These are phyloP conservation scores for Entomyzon cyanotis DNA, from an alignment of 2,113 vertebrate species.

Conservation along the genomic window DNA sequence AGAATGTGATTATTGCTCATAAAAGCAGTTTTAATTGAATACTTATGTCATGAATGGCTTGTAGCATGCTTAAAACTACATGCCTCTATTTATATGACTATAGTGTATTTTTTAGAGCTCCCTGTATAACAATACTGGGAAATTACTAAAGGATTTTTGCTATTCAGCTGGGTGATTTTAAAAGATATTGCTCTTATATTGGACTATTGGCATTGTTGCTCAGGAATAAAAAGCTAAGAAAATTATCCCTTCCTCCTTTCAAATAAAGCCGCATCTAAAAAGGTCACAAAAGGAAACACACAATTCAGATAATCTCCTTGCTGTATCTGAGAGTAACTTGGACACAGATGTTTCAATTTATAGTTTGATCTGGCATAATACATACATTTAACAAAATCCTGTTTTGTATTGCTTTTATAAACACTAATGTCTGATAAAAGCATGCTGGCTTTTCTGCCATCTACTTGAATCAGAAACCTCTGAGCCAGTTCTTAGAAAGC, in stretches of 20 bases:
- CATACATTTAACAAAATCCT: slow-evolving; percentile 79
- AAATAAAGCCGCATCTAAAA: slow-evolving; percentile 70
- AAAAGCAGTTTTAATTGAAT: slow-evolving; percentile 76
- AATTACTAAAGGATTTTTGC: slow-evolving; percentile 70
- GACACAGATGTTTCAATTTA: slow-evolving; percentile 81
- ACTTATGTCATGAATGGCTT: slow-evolving; percentile 68
- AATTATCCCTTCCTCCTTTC: slow-evolving; percentile 60
- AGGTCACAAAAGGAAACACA: slow-evolving; percentile 74
- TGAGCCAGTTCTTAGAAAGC: slow-evolving; percentile 43
- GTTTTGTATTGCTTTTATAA: slow-evolving; percentile 80
- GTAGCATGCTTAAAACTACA: slow-evolving; percentile 54
- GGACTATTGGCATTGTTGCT: slow-evolving; percentile 59
- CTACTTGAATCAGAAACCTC: slow-evolving; percentile 54
- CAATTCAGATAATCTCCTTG: slow-evolving; percentile 74
- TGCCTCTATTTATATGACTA: slow-evolving; percentile 67
- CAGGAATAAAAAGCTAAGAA: slow-evolving; percentile 68
- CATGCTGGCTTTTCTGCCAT: slow-evolving; percentile 74
- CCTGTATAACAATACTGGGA: slow-evolving; percentile 68
- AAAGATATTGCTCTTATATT: slow-evolving; percentile 60
- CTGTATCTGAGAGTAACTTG: slow-evolving; percentile 76
- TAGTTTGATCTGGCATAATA: slow-evolving; percentile 76
- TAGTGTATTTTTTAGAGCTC: slow-evolving; percentile 70
- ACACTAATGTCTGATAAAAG: slow-evolving; percentile 76
- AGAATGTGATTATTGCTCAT: slow-evolving; percentile 77
- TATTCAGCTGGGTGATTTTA: slow-evolving; percentile 68